Evolutionary conservation across 1,140 invertebrate genomes (phyloP).

Genomic region (Procambarus virginalis): DNA sequence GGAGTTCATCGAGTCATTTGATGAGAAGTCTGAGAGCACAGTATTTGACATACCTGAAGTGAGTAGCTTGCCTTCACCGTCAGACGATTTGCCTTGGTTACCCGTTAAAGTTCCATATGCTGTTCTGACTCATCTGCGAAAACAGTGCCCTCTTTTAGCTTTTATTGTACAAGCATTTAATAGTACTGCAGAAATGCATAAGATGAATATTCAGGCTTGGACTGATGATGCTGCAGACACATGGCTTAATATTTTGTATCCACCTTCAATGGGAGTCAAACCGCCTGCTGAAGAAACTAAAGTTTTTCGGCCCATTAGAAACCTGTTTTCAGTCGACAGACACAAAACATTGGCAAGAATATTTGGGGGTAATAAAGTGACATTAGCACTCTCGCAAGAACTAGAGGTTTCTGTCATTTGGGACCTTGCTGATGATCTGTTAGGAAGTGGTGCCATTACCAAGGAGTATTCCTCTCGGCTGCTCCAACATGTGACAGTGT

Average conservation of each 20-base stretch:
- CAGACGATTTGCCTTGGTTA: background rate
- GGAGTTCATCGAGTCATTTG: constrained; percentile 42
- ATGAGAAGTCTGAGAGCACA: background rate
- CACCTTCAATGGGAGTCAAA: constrained; percentile 28
- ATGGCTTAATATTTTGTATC: constrained; percentile 46
- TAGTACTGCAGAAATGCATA: constrained; percentile 14
- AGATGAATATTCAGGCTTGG: background rate
- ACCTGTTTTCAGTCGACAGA: constrained; percentile 9
- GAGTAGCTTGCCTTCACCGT: too few species aligned
- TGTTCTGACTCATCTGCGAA: constrained; percentile 29
- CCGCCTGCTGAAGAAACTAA: constrained; percentile 41
- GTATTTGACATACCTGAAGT: background rate
- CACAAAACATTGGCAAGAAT: constrained; percentile 27
- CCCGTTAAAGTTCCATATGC: constrained; percentile 11
- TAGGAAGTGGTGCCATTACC: constrained; percentile 46
- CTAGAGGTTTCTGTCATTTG: constrained; percentile 31
- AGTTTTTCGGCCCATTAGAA: constrained; percentile 6
- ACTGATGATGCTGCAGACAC: constrained; percentile 14
- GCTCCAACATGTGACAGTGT: background rate
- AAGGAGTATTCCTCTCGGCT: background rate
- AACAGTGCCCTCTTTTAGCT: constrained; percentile 43
- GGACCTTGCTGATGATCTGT: constrained; percentile 41
- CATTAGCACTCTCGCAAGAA: constrained; percentile 20
- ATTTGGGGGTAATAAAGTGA: constrained; percentile 23
- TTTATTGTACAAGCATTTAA: constrained; percentile 56